Conservation (phyloP, 2,113 vertebrate genomes). For the Cathartes aura region DNA sequence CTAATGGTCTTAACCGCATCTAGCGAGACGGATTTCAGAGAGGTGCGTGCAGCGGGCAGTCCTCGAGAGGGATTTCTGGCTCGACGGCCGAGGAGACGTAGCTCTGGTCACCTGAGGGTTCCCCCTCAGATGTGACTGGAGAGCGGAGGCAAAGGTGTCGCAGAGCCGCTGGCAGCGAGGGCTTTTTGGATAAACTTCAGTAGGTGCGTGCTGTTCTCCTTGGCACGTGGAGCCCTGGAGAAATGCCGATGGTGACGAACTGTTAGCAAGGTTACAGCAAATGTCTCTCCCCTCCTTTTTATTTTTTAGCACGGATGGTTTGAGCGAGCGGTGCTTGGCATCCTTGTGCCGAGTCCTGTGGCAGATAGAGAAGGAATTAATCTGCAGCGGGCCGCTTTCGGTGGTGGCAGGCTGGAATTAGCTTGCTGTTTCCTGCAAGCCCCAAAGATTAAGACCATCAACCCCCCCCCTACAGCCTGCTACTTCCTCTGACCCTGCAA, state of each 20-base stretch:
- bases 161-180: neutral
- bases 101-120: neutral
- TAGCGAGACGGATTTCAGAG: neutral
- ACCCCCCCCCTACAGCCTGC: neutral
- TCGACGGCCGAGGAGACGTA: neutral
- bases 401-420: conserved; percentile 36
- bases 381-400: neutral
- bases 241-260: neutral
- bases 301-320: neutral
- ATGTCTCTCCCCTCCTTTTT: neutral
- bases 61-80: neutral
- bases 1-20: neutral
- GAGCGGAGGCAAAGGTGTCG: neutral
- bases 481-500: conserved; percentile 57
- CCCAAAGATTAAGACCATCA: conserved; percentile 36
- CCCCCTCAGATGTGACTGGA: neutral
- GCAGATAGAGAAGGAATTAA: conserved; percentile 20
- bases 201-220: neutral
- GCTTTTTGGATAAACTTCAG: neutral
- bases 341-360: neutral
- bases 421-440: conserved; percentile 42
- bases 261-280: neutral
- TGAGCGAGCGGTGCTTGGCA: neutral
- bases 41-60: neutral
- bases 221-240: neutral